These are phyloP conservation scores for Malurus leucopterus DNA, from an alignment of 2,797 vertebrate genomes.

Conservation along the genomic window DNA sequence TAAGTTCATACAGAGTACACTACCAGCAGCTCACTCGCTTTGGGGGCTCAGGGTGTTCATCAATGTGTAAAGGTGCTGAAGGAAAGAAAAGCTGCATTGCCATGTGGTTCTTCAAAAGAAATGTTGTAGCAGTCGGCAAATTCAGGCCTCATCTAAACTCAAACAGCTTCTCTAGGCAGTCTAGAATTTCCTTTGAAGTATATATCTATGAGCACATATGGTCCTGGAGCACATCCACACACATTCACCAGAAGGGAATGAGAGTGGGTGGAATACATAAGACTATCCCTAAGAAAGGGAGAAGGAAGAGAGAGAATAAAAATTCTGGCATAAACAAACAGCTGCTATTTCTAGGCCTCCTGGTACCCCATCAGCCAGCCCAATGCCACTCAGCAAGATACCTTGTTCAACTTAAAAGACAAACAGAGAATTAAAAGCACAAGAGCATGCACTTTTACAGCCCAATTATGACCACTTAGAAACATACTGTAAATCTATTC, in stretches of 20 bases:
- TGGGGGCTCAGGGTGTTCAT: background rate
- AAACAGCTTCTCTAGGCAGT: slow-evolving; percentile 12
- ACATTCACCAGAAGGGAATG: slow-evolving; percentile 49
- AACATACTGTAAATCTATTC: slow-evolving; percentile 22
- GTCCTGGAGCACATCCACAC: slow-evolving; percentile 51
- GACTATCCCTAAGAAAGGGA: slow-evolving; percentile 45
- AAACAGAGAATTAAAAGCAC: background rate
- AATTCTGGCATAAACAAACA: slow-evolving; percentile 30
- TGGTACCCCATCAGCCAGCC: background rate
- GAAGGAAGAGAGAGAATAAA: slow-evolving; percentile 42
- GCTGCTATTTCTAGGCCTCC: slow-evolving; percentile 39
- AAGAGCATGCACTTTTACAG: background rate
- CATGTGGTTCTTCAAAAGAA: slow-evolving; percentile 38
- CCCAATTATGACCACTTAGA: slow-evolving; percentile 15
- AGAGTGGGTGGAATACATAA: slow-evolving; percentile 54
- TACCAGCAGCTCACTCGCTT: background rate
- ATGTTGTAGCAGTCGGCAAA: slow-evolving; percentile 2
- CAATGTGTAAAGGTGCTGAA: background rate
- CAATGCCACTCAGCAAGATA: background rate
- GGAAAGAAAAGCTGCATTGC: slow-evolving; percentile 16
- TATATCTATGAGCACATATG: slow-evolving; percentile 29
- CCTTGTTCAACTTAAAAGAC: slow-evolving; percentile 6
- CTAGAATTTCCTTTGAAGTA: slow-evolving; percentile 54
- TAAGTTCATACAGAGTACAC: background rate
- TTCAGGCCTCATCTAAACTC: slow-evolving; percentile 25